phyloP scores from a whole-genome alignment of 2,113 vertebrate species.

The Eurypyga helias region DNA sequence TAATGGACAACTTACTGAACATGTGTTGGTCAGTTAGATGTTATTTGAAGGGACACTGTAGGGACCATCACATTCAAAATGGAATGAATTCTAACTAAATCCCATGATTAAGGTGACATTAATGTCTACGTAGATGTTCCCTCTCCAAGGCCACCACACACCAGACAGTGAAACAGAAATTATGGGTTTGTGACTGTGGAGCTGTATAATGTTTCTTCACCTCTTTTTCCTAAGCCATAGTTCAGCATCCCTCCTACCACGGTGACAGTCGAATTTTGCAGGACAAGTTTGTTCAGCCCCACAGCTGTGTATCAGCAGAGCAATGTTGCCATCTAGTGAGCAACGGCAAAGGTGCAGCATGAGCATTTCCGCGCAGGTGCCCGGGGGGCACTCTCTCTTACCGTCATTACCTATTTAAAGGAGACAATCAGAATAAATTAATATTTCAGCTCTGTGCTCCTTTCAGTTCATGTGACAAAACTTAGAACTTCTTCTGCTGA shows the following conservation, averaged over 20 bases:
- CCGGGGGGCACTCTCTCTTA: background rate
- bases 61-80: background rate
- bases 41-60: background rate
- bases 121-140: background rate
- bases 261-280: background rate
- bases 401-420: background rate
- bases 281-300: background rate
- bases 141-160: background rate
- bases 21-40: background rate
- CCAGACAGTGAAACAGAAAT: background rate
- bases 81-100: background rate
- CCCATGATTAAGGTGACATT: background rate
- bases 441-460: background rate
- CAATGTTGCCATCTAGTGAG: constrained; percentile 70
- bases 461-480: background rate
- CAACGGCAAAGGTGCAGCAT: background rate
- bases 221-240: background rate
- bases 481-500: background rate
- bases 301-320: background rate
- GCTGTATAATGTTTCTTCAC: background rate
- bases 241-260: background rate
- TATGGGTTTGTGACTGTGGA: background rate
- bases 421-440: background rate
- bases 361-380: background rate
- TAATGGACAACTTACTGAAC: background rate